These are phyloP conservation scores for Megalonaias nervosa DNA, from an alignment of 1,140 invertebrate species.

Conservation along the genomic window DNA sequence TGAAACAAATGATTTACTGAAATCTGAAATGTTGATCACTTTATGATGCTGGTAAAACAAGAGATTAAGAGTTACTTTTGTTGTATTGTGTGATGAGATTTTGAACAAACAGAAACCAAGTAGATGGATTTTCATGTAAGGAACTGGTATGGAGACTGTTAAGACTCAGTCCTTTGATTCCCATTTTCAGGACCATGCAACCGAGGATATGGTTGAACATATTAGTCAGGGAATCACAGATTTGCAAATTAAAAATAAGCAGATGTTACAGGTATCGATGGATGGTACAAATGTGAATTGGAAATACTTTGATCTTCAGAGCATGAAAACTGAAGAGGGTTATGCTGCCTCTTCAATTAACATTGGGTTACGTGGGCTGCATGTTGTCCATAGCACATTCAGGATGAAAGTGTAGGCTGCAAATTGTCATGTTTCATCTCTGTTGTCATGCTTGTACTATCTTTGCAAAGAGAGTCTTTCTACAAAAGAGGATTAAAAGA, in stretches of 20 bases:
- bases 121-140: constrained; percentile 48
- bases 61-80: constrained; percentile 4
- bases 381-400: too few species aligned
- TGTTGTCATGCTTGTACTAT: too few species aligned
- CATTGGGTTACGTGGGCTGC: too few species aligned
- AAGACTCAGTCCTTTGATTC: constrained; percentile 32
- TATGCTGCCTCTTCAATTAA: too few species aligned
- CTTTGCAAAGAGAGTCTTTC: too few species aligned
- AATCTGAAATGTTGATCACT: not conserved
- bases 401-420: too few species aligned
- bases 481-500: too few species aligned
- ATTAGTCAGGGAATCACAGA: constrained; percentile 12
- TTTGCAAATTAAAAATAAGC: constrained; percentile 10
- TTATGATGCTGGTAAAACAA: not conserved
- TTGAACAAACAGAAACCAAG: constrained; percentile 38
- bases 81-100: constrained; percentile 43
- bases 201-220: constrained; percentile 34
- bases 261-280: constrained; percentile 44
- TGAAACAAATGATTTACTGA: too few species aligned
- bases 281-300: constrained; percentile 52
- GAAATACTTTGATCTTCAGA: constrained; percentile 16
- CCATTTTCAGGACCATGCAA: constrained; percentile 41
- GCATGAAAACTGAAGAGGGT: too few species aligned
- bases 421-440: too few species aligned
- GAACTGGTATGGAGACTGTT: constrained; percentile 27